Base-by-base conservation (phyloP, 2,797 vertebrate species). In the Jordanella pulchra region DNA sequence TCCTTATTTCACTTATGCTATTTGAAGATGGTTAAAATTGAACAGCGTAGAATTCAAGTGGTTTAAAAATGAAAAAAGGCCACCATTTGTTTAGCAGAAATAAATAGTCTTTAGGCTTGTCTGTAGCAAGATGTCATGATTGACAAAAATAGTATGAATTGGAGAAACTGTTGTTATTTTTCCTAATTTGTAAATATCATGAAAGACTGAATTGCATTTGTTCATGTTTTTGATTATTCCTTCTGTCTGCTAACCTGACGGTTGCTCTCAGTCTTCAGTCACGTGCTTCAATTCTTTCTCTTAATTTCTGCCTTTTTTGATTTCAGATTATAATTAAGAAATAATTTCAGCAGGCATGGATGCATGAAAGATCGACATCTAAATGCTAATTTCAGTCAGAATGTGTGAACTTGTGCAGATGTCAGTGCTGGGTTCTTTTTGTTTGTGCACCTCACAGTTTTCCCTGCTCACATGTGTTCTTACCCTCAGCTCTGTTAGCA, bases 301-400 rank as follows among this genome's bases (percentile, higher is more conserved):
- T 12, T 28, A 81, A 81, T 90, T 89, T 81, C 89, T 79, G 74
- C 66, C 85, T 89, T 91, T 64, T 39, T 94, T 92, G 89, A 92
- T 90, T 89, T 88, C 73, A 93, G 93, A 87, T 85, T 89, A 89
- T 94, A 95, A 96, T 97, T 95, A 95, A 93, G 87, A 91, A 96
- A 96, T 96, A 96, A 96, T 96, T 96, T 94, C 93, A 92, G 91
- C 91, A 92, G 93, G 87, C 89, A 87, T 93, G 94, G 89, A 93
- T 93, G 94, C 94, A 91, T 95, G 93, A 94, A 96, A 95, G 94
- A 95, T 94, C 93, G 94, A 91, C 92, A 89, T 87, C 92, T 78
- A 95, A 95, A 96, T 95, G 94, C 95, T 97, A 95, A 96, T 96
- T 96, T 95, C 93, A 91, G 93, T 95, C 93, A 92, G 95, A 93